These are phyloP conservation scores for Drosophila niveifrons DNA, from an alignment of 2,888 invertebrate species.

Conservation along the genomic window DNA sequence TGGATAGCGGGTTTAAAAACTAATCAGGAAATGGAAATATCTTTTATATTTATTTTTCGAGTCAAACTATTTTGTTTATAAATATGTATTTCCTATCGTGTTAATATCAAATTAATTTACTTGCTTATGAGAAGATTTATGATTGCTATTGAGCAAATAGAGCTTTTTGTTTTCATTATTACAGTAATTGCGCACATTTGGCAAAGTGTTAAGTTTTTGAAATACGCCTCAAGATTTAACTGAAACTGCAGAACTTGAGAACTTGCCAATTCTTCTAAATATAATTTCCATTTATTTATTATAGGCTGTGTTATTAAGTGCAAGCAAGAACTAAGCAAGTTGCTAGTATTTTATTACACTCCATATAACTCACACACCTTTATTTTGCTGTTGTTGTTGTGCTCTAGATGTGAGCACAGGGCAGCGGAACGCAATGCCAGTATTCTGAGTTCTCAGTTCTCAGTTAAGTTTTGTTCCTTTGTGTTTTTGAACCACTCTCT, in stretches of 20 bases:
- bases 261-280: conserved; percentile 8
- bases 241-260: not conserved
- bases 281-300: not conserved
- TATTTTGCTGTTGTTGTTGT: not conserved
- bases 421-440: conserved; percentile 16
- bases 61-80: not conserved
- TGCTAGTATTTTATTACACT: conserved; percentile 13
- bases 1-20: too few species aligned
- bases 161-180: not conserved
- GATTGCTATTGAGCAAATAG: not conserved
- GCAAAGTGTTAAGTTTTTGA: not conserved
- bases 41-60: not conserved
- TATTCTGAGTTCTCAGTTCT: conserved; percentile 20
- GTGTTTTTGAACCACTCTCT: not conserved
- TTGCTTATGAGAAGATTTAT: not conserved
- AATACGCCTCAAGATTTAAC: not conserved
- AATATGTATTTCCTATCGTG: not conserved
- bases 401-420: not conserved
- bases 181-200: not conserved
- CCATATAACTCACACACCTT: conserved; percentile 2
- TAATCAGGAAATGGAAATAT: not conserved
- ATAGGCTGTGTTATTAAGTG: not conserved
- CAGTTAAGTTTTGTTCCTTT: conserved; percentile 25
- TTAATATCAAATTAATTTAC: not conserved
- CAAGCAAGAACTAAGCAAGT: conserved; percentile 6